phyloP scores from a whole-genome alignment of 1,140 invertebrate species.

The Pristionchus pacificus region DNA sequence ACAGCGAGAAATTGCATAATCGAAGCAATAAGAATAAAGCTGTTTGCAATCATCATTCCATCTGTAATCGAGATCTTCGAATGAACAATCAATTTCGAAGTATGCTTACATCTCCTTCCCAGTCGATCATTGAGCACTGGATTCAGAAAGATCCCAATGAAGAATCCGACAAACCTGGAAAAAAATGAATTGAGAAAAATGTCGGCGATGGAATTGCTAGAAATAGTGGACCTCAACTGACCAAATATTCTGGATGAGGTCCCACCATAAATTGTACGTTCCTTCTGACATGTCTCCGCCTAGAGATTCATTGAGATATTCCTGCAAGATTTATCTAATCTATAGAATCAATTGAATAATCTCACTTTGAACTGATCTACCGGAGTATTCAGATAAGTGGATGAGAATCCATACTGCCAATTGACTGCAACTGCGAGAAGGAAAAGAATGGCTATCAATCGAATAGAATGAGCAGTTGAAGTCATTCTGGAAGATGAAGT shows the following conservation, averaged over 20 bases:
- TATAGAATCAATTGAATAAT: not conserved
- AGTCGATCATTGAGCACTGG: not conserved
- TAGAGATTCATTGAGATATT: not conserved
- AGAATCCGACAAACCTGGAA: not conserved
- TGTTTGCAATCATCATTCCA: not conserved
- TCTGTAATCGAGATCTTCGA: no score
- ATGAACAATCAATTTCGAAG: no score
- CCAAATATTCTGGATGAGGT: not conserved
- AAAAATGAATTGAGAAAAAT: not conserved
- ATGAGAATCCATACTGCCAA: not conserved
- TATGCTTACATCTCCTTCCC: not conserved
- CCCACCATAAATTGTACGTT: not conserved
- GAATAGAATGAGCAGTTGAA: no score
- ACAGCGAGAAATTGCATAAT: not conserved
- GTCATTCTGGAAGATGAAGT: no score
- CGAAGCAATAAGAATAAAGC: not conserved
- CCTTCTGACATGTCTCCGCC: not conserved
- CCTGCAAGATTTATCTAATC: not conserved
- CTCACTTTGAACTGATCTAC: not conserved
- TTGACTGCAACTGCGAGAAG: not conserved
- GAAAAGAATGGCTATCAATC: no score
- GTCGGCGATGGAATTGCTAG: no score
- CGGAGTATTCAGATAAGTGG: not conserved
- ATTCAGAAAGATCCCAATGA: not conserved
- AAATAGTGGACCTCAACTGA: no score